A percentile compares a stretch with the other conserved stretches of the same genome.
Conservation (phyloP, 2,888 invertebrate genomes). For the Dione juno region DNA sequence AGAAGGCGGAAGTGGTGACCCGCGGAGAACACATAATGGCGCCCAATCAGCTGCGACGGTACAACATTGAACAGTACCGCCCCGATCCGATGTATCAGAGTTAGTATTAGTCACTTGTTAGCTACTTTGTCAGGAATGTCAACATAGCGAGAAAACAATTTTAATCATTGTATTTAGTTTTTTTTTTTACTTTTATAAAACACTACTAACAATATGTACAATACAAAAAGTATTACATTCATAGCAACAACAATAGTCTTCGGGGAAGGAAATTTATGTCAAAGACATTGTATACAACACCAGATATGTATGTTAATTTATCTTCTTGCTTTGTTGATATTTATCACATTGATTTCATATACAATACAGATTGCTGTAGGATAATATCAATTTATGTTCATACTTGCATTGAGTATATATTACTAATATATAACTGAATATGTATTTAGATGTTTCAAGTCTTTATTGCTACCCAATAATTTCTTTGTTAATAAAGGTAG, state of each 20-base stretch:
- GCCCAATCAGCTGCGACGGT: constrained; percentile 70
- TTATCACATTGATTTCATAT: not conserved
- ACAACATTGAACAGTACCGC: constrained; percentile 59
- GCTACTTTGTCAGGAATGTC: too few relatives aligned
- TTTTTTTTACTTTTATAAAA: too few relatives aligned
- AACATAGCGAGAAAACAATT: too few relatives aligned
- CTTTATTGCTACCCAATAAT: not conserved
- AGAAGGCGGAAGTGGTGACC: constrained; percentile 91
- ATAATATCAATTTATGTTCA: not conserved
- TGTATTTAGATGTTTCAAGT: not conserved
- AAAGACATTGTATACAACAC: not conserved
- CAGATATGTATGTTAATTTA: not conserved
- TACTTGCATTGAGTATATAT: not conserved
- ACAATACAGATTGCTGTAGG: not conserved
- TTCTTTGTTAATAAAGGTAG: too few relatives aligned
- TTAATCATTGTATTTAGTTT: too few relatives aligned
- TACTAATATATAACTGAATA: not conserved
- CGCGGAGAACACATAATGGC: constrained; percentile 91
- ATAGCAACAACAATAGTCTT: not conserved
- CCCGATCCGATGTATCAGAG: constrained; percentile 67
- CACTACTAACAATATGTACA: too few relatives aligned
- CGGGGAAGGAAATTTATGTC: not conserved
- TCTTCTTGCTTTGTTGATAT: not conserved
- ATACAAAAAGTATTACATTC: not conserved
- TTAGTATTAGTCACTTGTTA: constrained; percentile 56